Evolutionary conservation across 2,113 vertebrate species (phyloP), one percentile per base, ranked within the genome.

Genomic region (Otolemur garnettii): DNA sequence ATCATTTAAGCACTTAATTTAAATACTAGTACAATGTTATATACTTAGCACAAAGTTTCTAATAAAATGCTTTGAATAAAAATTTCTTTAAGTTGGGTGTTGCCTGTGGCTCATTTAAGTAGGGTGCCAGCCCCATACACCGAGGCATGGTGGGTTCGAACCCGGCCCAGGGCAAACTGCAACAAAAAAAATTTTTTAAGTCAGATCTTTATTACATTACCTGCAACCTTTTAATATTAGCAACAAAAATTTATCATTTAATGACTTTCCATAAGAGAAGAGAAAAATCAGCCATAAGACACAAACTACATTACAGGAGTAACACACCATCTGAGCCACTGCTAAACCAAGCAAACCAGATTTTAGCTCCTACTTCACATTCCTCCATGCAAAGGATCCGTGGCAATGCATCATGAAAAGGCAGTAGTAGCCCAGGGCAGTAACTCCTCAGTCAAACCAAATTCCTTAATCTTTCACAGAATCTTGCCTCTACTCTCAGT

Each of bases 301-400:
- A 35, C 45, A 85, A n/a, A 19, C 45, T 35, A 19, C 21, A 55
- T 64, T 86, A 75, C 6, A 86, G 38, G 4, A 69, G 17, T 38
- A 92, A 72, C 12, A 69, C 35, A 62, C 35, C 62, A 74, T 42
- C 78, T 87, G 79, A 96, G 91, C 95, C 93, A 96, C 74, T n/a
- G 28, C 38, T 42, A 62, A 95, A 96, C 62, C 57, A 86, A 93
- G 66, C 26, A 75, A 91, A 95, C 69, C 79, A 94, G 79, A 89
- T 83, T 85, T 85, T 10, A 93, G 82, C 28, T 77, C 33, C 90
- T 89, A 80, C 71, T 83, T 93, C 81, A 93, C 77, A 95, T 83
- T 97, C 82, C 30, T 94, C 38, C 77, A 74, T 21, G 19, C 42
- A 53, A 81, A 94, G 59, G 75, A 21, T 77, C 60, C 64, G 33